Evolutionary conservation across 2,888 invertebrate genomes (phyloP), one percentile per base, ranked within the genome.

Genomic region (Microplitis manilae): DNA sequence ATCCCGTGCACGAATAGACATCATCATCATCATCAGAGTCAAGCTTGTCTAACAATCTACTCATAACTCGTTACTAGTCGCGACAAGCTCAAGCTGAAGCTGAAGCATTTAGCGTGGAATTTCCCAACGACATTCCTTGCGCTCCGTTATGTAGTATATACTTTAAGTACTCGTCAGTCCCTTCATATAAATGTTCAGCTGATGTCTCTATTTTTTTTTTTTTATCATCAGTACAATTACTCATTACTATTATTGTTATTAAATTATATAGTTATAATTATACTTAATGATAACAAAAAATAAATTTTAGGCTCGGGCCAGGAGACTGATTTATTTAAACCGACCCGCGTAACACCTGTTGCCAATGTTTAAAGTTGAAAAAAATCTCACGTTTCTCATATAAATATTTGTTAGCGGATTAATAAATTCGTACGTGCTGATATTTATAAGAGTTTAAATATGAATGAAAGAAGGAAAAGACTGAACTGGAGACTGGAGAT

Each of bases 41-140:
- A 15, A 17, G 5, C 39, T 9, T 38, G n/a, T 68, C 13, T 9
- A n/a, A 17, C 41, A 40, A 68, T 13, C 5, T 68, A 41, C 17
- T 9, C 41, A 68, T 50, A 50, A 50, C 50, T 50, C 50, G 50
- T 50, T 50, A 50, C 50, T 50, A 30, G 30, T 50, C 50, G 50
- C 50, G 50, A 50, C 50, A 50, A 50, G 50, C 50, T 50, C 50
- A 62, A 62, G 62, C 20, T 62, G 20, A 62, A 62, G 62, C 62
- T 30, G 30, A 62, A 20, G 7, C 62, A 17, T 20, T 62, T 20
- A 15, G 20, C n/a, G 15, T n/a, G 62, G 62, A 62, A 62, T 62
- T 62, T 62, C 62, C 50, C 62, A 62, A 15, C 62, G 62, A 62
- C 17, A 62, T 62, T 62, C 62, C 20, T 5, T 5, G 62, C 62